Evolutionary conservation across 2,888 invertebrate genomes (phyloP), one percentile per base, ranked within the genome.

Genomic region (Macrophya annulata): DNA sequence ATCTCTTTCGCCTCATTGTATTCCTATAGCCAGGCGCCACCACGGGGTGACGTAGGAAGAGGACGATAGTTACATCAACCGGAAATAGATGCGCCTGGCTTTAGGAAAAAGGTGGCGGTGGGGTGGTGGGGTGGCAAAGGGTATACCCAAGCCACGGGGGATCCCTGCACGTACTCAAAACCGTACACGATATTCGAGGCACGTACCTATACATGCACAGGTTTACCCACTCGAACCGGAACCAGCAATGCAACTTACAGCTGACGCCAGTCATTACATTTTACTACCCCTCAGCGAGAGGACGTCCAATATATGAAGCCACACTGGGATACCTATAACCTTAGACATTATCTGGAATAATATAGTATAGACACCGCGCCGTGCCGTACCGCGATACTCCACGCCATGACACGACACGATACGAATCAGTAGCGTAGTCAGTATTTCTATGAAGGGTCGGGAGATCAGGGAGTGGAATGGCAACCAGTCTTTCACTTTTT

Each of bases 1-100:
- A 83, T 83, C 83, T 83, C 83, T 83, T 83, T 83, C 83, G 83
- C 83, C 83, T 83, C 83, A 83, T 83, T 83, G 83, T 83, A 83
- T 83, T 83, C 83, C 71, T 83, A 83, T 71, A 68, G 83, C 68
- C 71, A 21, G 65, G 65, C 83, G 65, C 48, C 71, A 65, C 43
- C 62, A 43, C 43, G 83, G 83, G 83, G 71, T 81, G 81, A 81
- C 81, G 81, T 62, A 62, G 62, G 81, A 81, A 81, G 62, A 59
- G 81, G 43, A 68, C 48, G 71, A 83, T 71, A 68, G 83, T 83
- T 83, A 83, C 71, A 83, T 83, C 83, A 83, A 83, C 83, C 83
- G 83, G 83, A 83, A 83, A 83, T 83, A 83, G 83, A 83, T 83
- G 83, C 83, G 83, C 65, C 68, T 48, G 83, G 83, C 68, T 81